A percentile compares a stretch with the other conserved stretches of the same genome.
Conservation (phyloP, 1,140 invertebrate genomes). For the Pogonomyrmex californicus region DNA sequence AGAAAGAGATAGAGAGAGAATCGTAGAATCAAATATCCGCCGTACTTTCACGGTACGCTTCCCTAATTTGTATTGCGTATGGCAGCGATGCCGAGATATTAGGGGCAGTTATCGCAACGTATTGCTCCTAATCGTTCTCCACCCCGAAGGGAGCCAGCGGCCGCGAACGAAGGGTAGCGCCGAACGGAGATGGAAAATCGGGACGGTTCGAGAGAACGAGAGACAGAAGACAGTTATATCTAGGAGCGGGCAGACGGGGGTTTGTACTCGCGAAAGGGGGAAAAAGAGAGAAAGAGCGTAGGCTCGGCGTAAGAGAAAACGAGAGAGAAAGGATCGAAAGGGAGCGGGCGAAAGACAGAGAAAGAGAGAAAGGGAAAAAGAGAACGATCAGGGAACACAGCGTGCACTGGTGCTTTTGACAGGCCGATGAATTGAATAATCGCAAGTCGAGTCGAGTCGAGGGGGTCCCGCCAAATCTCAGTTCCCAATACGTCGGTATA, state of each 20-base stretch:
- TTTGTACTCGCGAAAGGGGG: background rate
- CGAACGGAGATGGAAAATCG: constrained; percentile 31
- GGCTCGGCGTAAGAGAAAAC: background rate
- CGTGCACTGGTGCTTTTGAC: constrained; percentile 87
- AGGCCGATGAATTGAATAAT: constrained; percentile 88
- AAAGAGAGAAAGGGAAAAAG: constrained; percentile 77
- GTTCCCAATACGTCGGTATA: constrained; percentile 82
- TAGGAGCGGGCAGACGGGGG: background rate
- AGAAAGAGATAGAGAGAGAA: constrained; percentile 55
- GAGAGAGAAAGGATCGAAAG: constrained; percentile 2
- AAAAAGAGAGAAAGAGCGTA: constrained; percentile 19
- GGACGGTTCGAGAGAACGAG: constrained; percentile 4
- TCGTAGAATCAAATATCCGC: constrained; percentile 77
- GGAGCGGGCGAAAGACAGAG: constrained; percentile 45
- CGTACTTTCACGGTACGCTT: constrained; percentile 77
- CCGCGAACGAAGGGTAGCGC: constrained; percentile 45
- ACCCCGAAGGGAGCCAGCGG: constrained; percentile 66
- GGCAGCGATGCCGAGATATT: constrained; percentile 83
- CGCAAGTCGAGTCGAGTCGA: constrained; percentile 87
- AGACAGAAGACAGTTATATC: constrained; percentile 39
- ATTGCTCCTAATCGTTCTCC: constrained; percentile 86
- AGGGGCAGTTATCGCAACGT: constrained; percentile 86
- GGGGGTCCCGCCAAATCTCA: constrained; percentile 85
- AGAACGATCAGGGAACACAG: constrained; percentile 83
- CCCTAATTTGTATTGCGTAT: constrained; percentile 85